Conservation (phyloP, 1,140 invertebrate species). For the Drosophila arawakana region DNA sequence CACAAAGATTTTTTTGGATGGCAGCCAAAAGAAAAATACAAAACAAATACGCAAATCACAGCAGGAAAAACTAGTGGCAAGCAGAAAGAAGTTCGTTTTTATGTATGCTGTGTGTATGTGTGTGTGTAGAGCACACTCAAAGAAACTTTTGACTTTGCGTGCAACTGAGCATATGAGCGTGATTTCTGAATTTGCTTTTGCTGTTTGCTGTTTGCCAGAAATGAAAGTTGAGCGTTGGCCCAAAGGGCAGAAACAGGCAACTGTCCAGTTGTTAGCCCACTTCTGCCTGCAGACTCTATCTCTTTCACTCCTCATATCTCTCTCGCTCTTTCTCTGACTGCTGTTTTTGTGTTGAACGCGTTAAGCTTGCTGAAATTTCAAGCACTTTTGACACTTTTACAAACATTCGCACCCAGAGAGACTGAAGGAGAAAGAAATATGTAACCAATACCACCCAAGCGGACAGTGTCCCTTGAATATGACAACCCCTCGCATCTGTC, state of each 20-base stretch:
- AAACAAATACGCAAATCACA: slow-evolving; percentile 79
- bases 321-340: not conserved
- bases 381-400: slow-evolving; percentile 80
- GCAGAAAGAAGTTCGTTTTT: not conserved
- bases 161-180: slow-evolving; percentile 82
- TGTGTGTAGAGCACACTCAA: slow-evolving; percentile 51
- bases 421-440: slow-evolving; percentile 11
- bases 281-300: slow-evolving; percentile 11
- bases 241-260: not conserved
- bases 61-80: slow-evolving; percentile 20
- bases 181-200: slow-evolving; percentile 76
- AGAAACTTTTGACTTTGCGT: slow-evolving; percentile 80
- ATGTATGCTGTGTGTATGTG: slow-evolving; percentile 12
- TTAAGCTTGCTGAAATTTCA: slow-evolving; percentile 80
- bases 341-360: slow-evolving; percentile 30
- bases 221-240: slow-evolving; percentile 20
- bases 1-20: slow-evolving; percentile 60
- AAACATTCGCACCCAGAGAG: not conserved
- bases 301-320: not conserved
- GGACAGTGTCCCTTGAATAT: slow-evolving; percentile 29
- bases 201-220: slow-evolving; percentile 20
- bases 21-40: slow-evolving; percentile 70
- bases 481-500: not conserved
- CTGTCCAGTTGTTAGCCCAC: slow-evolving; percentile 56
- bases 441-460: slow-evolving; percentile 46